phyloP scores from a whole-genome alignment of 2,113 vertebrate species.

The Apteryx owenii region DNA sequence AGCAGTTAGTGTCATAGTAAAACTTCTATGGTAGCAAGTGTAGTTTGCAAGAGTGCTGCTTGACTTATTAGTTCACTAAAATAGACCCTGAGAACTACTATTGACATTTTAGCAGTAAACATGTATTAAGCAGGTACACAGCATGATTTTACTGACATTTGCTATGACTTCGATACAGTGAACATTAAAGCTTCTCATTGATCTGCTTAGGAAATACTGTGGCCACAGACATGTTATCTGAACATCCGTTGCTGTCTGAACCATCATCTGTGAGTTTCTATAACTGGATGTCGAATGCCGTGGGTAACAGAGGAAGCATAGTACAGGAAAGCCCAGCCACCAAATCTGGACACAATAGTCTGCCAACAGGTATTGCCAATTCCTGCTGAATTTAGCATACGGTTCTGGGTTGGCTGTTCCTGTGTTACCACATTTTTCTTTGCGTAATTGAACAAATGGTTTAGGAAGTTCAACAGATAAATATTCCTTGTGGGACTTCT shows the following conservation, averaged over 20 bases:
- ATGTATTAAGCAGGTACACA: neutral
- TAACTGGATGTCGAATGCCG: slow-evolving; percentile 99
- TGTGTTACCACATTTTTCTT: neutral
- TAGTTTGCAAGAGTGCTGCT: neutral
- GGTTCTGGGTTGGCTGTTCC: neutral
- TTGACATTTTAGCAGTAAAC: neutral
- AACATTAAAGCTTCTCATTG: neutral
- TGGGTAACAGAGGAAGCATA: slow-evolving; percentile 88
- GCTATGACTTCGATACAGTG: neutral
- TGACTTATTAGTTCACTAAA: neutral
- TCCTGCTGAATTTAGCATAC: neutral
- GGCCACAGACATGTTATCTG: slow-evolving; percentile 91
- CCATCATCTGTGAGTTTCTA: slow-evolving; percentile 97
- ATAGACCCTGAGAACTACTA: neutral
- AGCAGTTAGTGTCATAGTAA: neutral
- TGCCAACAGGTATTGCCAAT: slow-evolving; percentile 88
- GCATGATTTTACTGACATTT: neutral
- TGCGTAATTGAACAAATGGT: neutral
- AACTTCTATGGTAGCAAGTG: neutral
- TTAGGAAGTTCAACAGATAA: neutral
- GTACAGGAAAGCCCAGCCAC: slow-evolving; percentile 88
- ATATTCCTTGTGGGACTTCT: neutral
- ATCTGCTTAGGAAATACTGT: slow-evolving; percentile 82
- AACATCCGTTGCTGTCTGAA: slow-evolving; percentile 94
- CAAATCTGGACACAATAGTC: slow-evolving; percentile 90